Evolutionary conservation across 2,113 vertebrate species (phyloP).

Genomic region (Garra rufa): DNA sequence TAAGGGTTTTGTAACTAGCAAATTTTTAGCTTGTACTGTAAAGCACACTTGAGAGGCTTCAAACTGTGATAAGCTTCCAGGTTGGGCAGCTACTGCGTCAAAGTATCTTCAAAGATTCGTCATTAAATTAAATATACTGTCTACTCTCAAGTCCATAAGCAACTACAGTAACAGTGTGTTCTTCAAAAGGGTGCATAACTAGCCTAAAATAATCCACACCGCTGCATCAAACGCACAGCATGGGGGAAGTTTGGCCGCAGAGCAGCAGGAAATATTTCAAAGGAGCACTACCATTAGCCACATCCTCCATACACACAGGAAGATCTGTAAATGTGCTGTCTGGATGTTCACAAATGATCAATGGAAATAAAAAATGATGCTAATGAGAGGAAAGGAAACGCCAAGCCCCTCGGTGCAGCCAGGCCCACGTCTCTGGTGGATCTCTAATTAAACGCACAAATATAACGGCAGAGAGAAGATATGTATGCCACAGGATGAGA

Average conservation of each 20-base stretch:
- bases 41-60: too few species aligned
- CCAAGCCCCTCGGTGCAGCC: constrained; percentile 67
- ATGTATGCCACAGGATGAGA: background rate
- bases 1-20: too few species aligned
- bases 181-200: background rate
- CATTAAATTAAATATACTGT: background rate
- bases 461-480: background rate
- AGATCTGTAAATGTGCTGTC: constrained; percentile 45
- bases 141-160: background rate
- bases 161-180: background rate
- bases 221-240: constrained; percentile 10
- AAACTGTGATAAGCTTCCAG: too few species aligned
- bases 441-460: constrained; percentile 70
- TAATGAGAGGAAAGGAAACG: constrained; percentile 64
- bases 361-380: constrained; percentile 64
- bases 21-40: too few species aligned
- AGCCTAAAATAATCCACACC: constrained; percentile 20
- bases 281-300: background rate
- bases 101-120: background rate
- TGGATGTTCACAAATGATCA: constrained; percentile 67
- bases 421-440: constrained; percentile 63
- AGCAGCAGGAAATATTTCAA: constrained; percentile 20
- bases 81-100: background rate
- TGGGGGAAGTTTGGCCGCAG: background rate
- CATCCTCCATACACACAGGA: background rate